These are phyloP conservation scores for Mactromeris polynyma DNA, from an alignment of 2,888 invertebrate genomes.

Conservation along the genomic window DNA sequence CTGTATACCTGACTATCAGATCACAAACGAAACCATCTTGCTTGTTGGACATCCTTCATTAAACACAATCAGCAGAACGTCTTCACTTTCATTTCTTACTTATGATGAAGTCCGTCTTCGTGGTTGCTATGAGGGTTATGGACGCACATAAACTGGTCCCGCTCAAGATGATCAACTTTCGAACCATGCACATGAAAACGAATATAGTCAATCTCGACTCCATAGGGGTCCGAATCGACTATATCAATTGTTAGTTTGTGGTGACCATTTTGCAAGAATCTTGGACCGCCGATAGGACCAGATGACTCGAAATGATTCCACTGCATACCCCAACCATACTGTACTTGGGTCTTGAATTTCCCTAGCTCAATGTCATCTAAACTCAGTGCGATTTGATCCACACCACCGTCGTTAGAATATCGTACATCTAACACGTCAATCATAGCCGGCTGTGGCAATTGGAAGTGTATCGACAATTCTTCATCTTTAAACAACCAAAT, in stretches of 20 bases:
- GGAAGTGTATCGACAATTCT: conserved; percentile 63
- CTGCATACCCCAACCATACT: conserved; percentile 56
- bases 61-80: too few relatives aligned
- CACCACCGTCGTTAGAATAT: conserved; percentile 71
- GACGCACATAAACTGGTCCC: conserved; percentile 63
- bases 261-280: conserved; percentile 44
- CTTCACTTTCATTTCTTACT: background rate
- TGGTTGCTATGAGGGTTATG: conserved; percentile 38
- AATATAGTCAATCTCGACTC: conserved; percentile 71
- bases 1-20: too few relatives aligned
- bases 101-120: background rate
- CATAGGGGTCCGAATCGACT: conserved; percentile 61
- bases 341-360: conserved; percentile 49
- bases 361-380: conserved; percentile 61
- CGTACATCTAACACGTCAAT: conserved; percentile 63
- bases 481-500: conserved; percentile 71
- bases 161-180: conserved; percentile 30
- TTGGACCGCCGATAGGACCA: conserved; percentile 57
- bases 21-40: too few relatives aligned
- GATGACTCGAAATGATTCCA: conserved; percentile 69
- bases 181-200: conserved; percentile 64
- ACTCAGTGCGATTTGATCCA: conserved; percentile 51
- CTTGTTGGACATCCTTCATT: too few relatives aligned
- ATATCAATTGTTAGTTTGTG: conserved; percentile 60
- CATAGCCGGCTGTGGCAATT: conserved; percentile 35